phyloP scores from a whole-genome alignment of 2,888 invertebrate species.

The Bruchidius siliquastri region DNA sequence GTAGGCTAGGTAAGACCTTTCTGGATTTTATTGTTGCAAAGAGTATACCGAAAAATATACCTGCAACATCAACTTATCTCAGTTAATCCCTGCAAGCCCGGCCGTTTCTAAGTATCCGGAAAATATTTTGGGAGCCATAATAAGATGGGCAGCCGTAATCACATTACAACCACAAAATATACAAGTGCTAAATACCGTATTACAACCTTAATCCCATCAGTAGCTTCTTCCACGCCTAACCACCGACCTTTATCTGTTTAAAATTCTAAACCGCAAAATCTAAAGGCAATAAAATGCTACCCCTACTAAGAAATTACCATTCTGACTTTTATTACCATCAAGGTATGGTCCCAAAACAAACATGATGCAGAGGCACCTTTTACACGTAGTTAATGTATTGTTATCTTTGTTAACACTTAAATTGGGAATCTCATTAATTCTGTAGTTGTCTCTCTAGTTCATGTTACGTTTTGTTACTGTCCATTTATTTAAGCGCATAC shows the following conservation, averaged over 20 bases:
- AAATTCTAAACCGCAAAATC: neutral
- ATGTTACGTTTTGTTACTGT: too few relatives aligned
- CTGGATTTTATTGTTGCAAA: neutral
- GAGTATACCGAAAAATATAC: neutral
- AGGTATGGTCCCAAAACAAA: neutral
- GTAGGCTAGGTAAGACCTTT: too few relatives aligned
- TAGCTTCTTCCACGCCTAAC: constrained; percentile 2
- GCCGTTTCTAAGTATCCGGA: neutral
- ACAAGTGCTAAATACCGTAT: constrained; percentile 8
- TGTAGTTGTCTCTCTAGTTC: too few relatives aligned
- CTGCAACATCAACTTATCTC: neutral
- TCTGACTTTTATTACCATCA: neutral
- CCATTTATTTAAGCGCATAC: too few relatives aligned
- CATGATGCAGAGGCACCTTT: too few relatives aligned
- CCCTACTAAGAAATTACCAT: neutral
- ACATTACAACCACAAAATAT: constrained; percentile 12
- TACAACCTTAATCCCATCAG: constrained; percentile 13
- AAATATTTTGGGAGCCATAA: constrained; percentile 15
- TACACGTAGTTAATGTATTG: too few relatives aligned
- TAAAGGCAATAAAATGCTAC: neutral
- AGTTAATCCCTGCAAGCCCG: neutral
- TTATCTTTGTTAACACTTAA: too few relatives aligned
- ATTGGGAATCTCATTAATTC: too few relatives aligned
- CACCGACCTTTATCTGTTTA: neutral
- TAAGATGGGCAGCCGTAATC: constrained; percentile 13